Percentiles rank a stretch among this genome's conserved stretches.
These are phyloP conservation scores for Pachyramphus minor DNA, from an alignment of 2,113 vertebrate species.

Conservation along the genomic window DNA sequence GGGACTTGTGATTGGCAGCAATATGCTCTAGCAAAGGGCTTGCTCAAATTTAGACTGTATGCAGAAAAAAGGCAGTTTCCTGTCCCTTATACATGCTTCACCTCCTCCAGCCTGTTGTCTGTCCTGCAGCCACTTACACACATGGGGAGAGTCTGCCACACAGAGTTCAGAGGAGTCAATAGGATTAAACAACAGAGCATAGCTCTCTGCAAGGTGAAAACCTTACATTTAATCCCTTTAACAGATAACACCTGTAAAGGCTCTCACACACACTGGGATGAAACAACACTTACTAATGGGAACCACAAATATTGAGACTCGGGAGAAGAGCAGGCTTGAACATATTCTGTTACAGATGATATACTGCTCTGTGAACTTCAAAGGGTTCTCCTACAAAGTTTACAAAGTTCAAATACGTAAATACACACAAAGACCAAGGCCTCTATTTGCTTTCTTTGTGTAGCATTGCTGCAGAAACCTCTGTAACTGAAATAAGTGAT, in stretches of 20 bases:
- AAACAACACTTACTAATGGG: background rate
- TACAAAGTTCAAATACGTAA: rapidly evolving
- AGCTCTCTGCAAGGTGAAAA: conserved; percentile 2
- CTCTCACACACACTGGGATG: background rate
- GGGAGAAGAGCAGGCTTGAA: background rate
- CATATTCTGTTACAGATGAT: background rate
- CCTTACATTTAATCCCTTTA: conserved; percentile 34
- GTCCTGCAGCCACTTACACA: background rate
- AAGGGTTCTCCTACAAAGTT: background rate
- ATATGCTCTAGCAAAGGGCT: background rate
- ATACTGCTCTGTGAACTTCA: background rate
- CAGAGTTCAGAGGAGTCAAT: background rate
- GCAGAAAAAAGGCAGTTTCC: background rate
- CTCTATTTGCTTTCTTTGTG: background rate
- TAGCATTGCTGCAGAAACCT: background rate
- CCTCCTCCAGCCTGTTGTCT: background rate
- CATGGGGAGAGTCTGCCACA: background rate
- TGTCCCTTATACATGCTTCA: background rate
- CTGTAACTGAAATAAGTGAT: background rate
- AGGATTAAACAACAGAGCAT: conserved; percentile 23
- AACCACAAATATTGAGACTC: background rate
- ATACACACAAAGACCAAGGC: background rate
- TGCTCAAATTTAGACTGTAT: background rate
- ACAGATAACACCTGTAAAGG: conserved; percentile 1
- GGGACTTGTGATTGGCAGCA: background rate